Evolutionary conservation across 2,113 vertebrate genomes (phyloP).

Genomic region (Saguinus midas): DNA sequence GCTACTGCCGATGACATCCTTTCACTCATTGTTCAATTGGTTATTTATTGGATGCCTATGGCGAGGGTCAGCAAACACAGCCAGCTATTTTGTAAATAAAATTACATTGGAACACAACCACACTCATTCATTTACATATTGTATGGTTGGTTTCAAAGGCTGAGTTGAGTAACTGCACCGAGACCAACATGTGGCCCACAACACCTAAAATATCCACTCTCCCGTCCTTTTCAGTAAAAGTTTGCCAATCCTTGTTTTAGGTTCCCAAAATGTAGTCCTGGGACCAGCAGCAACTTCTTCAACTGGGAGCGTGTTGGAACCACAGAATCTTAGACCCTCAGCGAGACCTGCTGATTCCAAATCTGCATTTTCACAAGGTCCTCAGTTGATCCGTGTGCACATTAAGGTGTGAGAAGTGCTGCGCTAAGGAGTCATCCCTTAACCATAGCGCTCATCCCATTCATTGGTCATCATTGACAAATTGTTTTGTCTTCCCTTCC

Average conservation of each 20-base stretch:
- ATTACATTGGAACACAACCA: neutral
- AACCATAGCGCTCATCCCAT: neutral
- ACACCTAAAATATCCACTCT: neutral
- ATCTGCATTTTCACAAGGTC: neutral
- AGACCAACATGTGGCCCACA: neutral
- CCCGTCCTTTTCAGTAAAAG: neutral
- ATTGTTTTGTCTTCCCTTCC: neutral
- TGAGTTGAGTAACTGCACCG: neutral
- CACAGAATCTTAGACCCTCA: neutral
- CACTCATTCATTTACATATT: neutral
- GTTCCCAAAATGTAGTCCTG: neutral
- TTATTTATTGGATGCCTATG: neutral
- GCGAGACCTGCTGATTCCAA: neutral
- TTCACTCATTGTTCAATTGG: neutral
- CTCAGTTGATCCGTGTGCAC: neutral
- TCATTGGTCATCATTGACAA: neutral
- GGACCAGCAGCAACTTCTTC: neutral
- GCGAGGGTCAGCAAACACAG: neutral
- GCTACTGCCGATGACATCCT: neutral
- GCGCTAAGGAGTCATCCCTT: neutral
- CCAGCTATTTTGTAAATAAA: conserved; percentile 24
- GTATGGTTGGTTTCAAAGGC: neutral
- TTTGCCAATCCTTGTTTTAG: neutral
- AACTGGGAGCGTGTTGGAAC: neutral
- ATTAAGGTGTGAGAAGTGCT: neutral